A percentile compares a stretch with the other conserved stretches of the same genome.
These are phyloP conservation scores for Heterotilapia buettikoferi DNA, from an alignment of 2,113 vertebrate species.

Conservation along the genomic window DNA sequence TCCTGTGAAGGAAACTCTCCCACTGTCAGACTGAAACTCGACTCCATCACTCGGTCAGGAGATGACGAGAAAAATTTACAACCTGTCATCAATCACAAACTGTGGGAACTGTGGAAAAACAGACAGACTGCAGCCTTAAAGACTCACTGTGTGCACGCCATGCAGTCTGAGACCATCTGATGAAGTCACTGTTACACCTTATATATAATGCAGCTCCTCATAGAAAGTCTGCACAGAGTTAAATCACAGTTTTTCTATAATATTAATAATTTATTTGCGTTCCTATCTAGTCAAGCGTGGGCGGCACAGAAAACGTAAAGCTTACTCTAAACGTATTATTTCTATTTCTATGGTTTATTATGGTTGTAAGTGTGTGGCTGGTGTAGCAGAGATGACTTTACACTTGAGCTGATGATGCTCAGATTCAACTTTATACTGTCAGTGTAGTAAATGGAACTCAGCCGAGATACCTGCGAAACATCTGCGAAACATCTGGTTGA, in stretches of 20 bases:
- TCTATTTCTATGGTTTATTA: not conserved
- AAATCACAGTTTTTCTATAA: not conserved
- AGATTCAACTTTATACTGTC: not conserved
- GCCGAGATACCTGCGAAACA: not conserved
- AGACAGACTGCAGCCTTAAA: not conserved
- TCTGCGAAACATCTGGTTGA: not conserved
- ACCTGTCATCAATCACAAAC: not conserved
- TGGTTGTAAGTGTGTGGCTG: not conserved
- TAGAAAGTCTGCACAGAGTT: not conserved
- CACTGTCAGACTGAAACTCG: not conserved
- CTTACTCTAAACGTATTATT: rapidly evolving
- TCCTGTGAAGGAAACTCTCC: not conserved
- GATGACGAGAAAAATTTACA: conserved; percentile 14
- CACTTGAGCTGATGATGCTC: rapidly evolving
- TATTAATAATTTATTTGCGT: not conserved
- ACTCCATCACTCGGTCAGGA: not conserved
- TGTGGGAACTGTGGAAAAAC: not conserved
- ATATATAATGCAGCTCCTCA: not conserved
- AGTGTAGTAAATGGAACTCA: not conserved
- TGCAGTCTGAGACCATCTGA: not conserved
- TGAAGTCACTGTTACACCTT: not conserved
- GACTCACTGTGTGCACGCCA: not conserved
- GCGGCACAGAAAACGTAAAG: rapidly evolving
- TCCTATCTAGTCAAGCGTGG: rapidly evolving
- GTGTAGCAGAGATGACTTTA: not conserved